A percentile compares a stretch with the other conserved stretches of the same genome.
These are phyloP conservation scores for Corythornis vintsioides DNA, from an alignment of 2,113 vertebrate genomes.

Conservation along the genomic window DNA sequence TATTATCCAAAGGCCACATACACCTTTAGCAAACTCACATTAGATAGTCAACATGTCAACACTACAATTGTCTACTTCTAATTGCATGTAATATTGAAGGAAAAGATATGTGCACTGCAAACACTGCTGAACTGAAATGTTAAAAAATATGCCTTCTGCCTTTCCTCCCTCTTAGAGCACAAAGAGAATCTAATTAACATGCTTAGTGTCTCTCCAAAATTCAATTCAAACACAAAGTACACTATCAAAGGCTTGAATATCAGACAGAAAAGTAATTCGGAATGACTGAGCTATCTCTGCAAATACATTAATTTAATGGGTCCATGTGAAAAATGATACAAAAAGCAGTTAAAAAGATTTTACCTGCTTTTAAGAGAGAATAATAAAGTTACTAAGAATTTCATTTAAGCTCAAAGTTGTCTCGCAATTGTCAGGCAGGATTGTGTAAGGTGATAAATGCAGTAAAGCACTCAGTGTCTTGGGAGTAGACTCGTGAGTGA, in stretches of 20 bases:
- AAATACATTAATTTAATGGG: slow-evolving; percentile 78
- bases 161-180: slow-evolving; percentile 23
- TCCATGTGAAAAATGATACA: slow-evolving; percentile 62
- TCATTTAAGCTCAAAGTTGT: slow-evolving; percentile 57
- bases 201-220: slow-evolving; percentile 74
- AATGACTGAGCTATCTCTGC: slow-evolving; percentile 76
- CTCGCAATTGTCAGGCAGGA: slow-evolving; percentile 27
- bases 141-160: slow-evolving; percentile 43
- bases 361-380: slow-evolving; percentile 65
- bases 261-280: slow-evolving; percentile 78
- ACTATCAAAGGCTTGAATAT: slow-evolving; percentile 79
- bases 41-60: not conserved
- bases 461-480: not conserved
- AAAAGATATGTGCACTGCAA: not conserved
- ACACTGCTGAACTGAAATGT: slow-evolving; percentile 32
- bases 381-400: slow-evolving; percentile 73
- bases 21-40: slow-evolving; percentile 27
- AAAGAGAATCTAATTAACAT: slow-evolving; percentile 75
- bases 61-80: slow-evolving; percentile 32
- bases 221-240: slow-evolving; percentile 81
- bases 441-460: slow-evolving; percentile 45
- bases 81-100: not conserved
- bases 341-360: slow-evolving; percentile 69
- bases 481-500: not conserved
- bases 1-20: slow-evolving; percentile 5